Conservation (phyloP, 2,797 vertebrate species). For the Enteromius mattozi region DNA sequence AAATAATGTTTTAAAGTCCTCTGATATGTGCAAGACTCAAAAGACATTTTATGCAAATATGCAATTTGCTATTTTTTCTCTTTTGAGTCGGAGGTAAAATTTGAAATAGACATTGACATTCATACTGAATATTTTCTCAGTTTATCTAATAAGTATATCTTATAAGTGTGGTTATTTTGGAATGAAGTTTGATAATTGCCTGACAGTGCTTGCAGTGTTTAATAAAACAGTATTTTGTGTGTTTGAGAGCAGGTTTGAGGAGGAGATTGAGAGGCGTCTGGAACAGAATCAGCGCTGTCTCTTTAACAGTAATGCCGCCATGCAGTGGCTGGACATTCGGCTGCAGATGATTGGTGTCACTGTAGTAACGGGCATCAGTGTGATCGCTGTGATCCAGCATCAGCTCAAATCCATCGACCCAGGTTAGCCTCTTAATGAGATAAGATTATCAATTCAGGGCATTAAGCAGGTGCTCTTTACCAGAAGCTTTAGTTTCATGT, state of each 20-base stretch:
- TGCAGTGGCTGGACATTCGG: conserved; percentile 95
- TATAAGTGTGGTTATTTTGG: too few species aligned
- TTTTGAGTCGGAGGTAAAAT: neutral
- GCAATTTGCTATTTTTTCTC: neutral
- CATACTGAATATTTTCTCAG: too few species aligned
- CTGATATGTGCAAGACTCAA: too few species aligned
- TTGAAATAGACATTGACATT: neutral
- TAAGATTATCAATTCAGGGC: neutral
- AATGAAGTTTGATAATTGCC: neutral
- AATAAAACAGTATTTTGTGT: neutral
- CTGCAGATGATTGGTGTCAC: conserved; percentile 93
- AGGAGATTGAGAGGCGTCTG: conserved; percentile 83
- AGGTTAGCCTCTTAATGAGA: conserved; percentile 75
- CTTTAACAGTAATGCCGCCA: conserved; percentile 86
- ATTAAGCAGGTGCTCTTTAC: neutral
- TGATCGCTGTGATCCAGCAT: conserved; percentile 89
- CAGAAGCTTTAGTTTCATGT: neutral
- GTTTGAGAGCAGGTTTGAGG: conserved; percentile 83
- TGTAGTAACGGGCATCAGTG: conserved; percentile 85
- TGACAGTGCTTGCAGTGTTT: neutral
- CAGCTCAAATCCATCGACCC: conserved; percentile 83
- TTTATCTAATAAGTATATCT: too few species aligned
- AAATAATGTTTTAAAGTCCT: too few species aligned
- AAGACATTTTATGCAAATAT: neutral
- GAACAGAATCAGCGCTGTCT: conserved; percentile 93